Evolutionary conservation across 2,113 vertebrate genomes (phyloP).

Genomic region (Prunella himalayana): DNA sequence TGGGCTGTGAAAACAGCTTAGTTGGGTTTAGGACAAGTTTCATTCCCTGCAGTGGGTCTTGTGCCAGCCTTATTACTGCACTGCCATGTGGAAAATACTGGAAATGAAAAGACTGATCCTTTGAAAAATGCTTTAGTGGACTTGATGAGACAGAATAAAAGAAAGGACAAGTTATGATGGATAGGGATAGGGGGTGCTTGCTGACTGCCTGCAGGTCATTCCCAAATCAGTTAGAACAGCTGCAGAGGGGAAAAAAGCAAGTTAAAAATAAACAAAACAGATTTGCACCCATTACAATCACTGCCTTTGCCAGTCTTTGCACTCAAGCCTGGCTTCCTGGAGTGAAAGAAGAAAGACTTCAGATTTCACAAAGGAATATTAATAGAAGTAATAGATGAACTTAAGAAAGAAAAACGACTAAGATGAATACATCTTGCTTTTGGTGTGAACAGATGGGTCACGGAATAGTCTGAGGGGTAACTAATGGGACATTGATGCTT

Average conservation of each 20-base stretch:
- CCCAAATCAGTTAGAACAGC: constrained; percentile 18
- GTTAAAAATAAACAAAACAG: constrained; percentile 21
- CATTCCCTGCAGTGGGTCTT: not conserved
- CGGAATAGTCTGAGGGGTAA: not conserved
- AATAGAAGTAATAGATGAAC: constrained; percentile 12
- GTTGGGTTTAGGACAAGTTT: not conserved
- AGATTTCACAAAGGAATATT: constrained; percentile 24
- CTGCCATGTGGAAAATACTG: not conserved
- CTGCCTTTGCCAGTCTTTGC: not conserved
- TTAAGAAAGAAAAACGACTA: not conserved
- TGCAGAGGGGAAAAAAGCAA: not conserved
- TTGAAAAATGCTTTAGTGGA: constrained; percentile 12
- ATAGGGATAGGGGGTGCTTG: not conserved
- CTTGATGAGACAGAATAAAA: constrained; percentile 22
- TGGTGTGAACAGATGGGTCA: constrained; percentile 12
- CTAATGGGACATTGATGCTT: not conserved
- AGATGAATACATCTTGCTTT: constrained; percentile 7
- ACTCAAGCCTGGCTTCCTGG: not conserved
- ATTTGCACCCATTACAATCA: not conserved
- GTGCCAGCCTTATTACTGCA: not conserved
- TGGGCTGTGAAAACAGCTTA: not conserved
- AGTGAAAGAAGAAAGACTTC: constrained; percentile 35
- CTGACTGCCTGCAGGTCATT: not conserved
- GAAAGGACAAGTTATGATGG: not conserved
- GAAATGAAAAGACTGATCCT: not conserved